Conservation (phyloP, 2,888 invertebrate species). For the Netelia fuscicornis region DNA sequence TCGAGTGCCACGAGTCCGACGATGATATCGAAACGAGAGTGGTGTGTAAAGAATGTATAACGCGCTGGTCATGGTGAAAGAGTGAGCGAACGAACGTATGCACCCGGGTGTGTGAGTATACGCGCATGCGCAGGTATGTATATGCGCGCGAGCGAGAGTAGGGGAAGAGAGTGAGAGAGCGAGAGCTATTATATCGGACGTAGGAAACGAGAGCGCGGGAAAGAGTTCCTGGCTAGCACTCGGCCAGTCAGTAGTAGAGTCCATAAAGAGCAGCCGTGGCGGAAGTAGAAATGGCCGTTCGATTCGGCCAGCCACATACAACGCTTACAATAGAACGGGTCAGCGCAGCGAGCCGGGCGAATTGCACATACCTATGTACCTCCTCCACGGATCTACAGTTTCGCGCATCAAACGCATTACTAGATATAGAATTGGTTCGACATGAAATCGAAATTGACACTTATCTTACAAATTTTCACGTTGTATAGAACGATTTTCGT, state of each 20-base stretch:
- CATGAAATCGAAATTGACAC: constrained; percentile 17
- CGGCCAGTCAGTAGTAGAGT: constrained; percentile 39
- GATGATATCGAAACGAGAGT: constrained; percentile 14
- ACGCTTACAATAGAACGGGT: constrained; percentile 23
- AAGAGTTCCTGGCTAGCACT: constrained; percentile 27
- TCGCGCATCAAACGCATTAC: constrained; percentile 46
- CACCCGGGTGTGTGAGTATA: not conserved
- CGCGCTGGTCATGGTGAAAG: constrained; percentile 9
- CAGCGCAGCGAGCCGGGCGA: constrained; percentile 38
- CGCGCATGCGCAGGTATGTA: not conserved
- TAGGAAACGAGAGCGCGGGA: constrained; percentile 17
- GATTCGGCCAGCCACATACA: constrained; percentile 17
- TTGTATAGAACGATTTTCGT: constrained; percentile 67
- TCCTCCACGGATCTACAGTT: constrained; percentile 3
- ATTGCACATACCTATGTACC: constrained; percentile 30
- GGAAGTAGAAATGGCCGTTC: constrained; percentile 51
- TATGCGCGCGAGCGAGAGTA: not conserved
- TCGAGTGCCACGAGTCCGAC: not conserved
- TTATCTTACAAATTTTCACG: constrained; percentile 21
- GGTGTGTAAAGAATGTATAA: constrained; percentile 57
- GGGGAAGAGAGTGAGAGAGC: constrained; percentile 24
- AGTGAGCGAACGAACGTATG: not conserved
- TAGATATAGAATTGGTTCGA: constrained; percentile 1
- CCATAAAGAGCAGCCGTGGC: constrained; percentile 51
- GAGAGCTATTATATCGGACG: constrained; percentile 22